Conservation (phyloP, 2,113 vertebrate genomes). For the Sebastes schlegelii region DNA sequence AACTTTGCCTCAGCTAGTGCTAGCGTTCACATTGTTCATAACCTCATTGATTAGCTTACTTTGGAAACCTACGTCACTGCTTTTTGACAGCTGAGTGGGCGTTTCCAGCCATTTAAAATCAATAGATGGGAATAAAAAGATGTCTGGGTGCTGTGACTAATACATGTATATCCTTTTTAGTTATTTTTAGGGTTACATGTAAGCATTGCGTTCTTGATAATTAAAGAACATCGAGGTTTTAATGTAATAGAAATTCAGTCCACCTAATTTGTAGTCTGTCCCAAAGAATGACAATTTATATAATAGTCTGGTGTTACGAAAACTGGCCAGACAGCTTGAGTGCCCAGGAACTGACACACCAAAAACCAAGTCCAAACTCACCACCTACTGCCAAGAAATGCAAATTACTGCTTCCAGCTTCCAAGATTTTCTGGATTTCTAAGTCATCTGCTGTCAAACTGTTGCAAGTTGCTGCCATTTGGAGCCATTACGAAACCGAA, state of each 20-base stretch:
- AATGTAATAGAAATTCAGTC: background rate
- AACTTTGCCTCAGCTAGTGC: too few relatives aligned
- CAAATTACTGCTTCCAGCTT: conserved; percentile 15
- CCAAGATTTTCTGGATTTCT: background rate
- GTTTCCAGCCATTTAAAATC: too few relatives aligned
- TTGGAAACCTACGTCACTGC: too few relatives aligned
- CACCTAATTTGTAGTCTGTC: background rate
- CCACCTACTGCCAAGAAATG: conserved; percentile 13
- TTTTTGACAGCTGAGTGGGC: too few relatives aligned
- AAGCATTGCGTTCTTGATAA: background rate
- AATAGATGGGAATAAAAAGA: background rate
- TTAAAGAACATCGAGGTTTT: background rate
- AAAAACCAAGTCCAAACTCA: conserved; percentile 18
- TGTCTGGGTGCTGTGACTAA: background rate
- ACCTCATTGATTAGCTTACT: too few relatives aligned
- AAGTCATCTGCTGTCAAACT: background rate
- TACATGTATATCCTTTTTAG: background rate
- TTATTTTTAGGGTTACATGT: background rate
- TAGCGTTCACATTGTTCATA: too few relatives aligned
- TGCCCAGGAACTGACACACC: conserved; percentile 7
- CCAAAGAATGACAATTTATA: background rate
- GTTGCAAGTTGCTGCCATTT: conserved; percentile 12
- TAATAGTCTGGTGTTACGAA: background rate
- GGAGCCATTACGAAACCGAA: conserved; percentile 3
- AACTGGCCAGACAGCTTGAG: conserved; percentile 31